Percentiles rank a stretch among this genome's conserved stretches.
phyloP scores from a whole-genome alignment of 2,888 invertebrate species.

The Cryptus armator region DNA sequence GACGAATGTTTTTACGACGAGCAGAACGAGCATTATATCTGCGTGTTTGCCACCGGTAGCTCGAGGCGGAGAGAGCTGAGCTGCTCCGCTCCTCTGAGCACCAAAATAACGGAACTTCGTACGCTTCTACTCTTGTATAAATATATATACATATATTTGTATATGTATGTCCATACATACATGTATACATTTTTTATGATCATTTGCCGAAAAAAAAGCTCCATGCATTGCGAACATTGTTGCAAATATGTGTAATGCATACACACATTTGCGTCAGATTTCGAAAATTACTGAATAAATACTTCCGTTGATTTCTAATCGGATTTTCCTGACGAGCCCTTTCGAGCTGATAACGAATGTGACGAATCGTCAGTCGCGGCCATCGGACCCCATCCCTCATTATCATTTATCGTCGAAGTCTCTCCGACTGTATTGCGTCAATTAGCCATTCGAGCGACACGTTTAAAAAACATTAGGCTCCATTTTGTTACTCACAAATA shows the following conservation, averaged over 20 bases:
- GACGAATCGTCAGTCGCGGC: slow-evolving; percentile 17
- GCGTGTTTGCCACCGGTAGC: slow-evolving; percentile 39
- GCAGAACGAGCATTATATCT: background rate
- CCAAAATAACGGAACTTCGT: slow-evolving; percentile 65
- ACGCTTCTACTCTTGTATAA: slow-evolving; percentile 22
- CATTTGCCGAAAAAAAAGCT: background rate
- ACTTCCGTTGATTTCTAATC: background rate
- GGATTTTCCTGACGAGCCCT: background rate
- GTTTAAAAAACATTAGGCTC: slow-evolving; percentile 39
- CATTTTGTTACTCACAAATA: background rate
- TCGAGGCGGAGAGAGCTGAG: slow-evolving; percentile 65
- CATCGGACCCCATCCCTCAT: slow-evolving; percentile 41
- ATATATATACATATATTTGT: background rate
- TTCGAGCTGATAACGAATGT: slow-evolving; percentile 3
- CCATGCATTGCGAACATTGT: background rate
- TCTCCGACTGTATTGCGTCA: slow-evolving; percentile 49
- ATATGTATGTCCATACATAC: background rate
- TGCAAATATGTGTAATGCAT: background rate
- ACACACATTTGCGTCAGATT: background rate
- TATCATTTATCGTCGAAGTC: slow-evolving; percentile 49
- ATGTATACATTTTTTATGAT: background rate
- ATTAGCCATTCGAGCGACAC: slow-evolving; percentile 24
- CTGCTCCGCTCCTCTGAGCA: slow-evolving; percentile 39
- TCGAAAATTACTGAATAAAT: background rate
- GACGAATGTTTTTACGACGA: slow-evolving; percentile 49